phyloP scores from a whole-genome alignment of 2,113 vertebrate genomes.

The human (Homo sapiens) region GRCh38 chr2:34070001-34070500 shows the following conservation, averaged over 20 bases:
- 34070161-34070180: not conserved
- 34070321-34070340: not conserved
- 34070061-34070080: not conserved
- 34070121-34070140: not conserved
- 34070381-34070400: not conserved
- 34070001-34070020: not conserved
- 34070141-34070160: not conserved
- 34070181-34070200: not conserved
- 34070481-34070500: not conserved
- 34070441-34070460: not conserved
- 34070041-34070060: not conserved
- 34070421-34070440: not conserved
- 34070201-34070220: not conserved
- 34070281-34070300: not conserved
- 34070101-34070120: not conserved
- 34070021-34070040: not conserved
- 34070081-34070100: not conserved
- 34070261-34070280: not conserved
- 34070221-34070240: not conserved
- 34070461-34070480: not conserved
- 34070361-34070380: not conserved
- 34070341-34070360: not conserved
- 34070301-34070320: not conserved
- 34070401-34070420: no score
- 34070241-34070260: not conserved